These are phyloP conservation scores for Halictus ligatus DNA, from an alignment of 2,888 invertebrate genomes.

Conservation along the genomic window DNA sequence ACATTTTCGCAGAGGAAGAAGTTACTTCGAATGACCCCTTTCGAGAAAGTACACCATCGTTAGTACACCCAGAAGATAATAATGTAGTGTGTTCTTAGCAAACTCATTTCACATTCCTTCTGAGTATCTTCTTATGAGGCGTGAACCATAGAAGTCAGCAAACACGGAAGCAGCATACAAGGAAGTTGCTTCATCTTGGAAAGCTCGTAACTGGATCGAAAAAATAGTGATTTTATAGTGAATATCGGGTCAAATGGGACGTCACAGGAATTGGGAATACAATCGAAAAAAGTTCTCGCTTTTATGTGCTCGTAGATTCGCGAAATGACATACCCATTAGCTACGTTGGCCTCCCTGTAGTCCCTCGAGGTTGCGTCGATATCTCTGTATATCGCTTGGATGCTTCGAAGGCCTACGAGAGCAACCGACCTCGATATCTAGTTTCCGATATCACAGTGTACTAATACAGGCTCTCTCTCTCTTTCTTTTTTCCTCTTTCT, in stretches of 20 bases:
- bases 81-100: no score
- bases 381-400: constrained; percentile 61
- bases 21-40: no score
- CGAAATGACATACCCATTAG: constrained; percentile 68
- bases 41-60: no score
- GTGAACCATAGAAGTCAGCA: no score
- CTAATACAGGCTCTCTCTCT: constrained; percentile 39
- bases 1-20: no score
- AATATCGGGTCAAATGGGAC: constrained; percentile 33
- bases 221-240: constrained; percentile 17
- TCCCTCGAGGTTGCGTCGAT: constrained; percentile 54
- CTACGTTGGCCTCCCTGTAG: constrained; percentile 43
- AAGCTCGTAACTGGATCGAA: background rate
- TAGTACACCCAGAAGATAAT: no score
- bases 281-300: constrained; percentile 55
- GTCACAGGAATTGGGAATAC: constrained; percentile 57
- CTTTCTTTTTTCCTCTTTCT: background rate
- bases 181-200: background rate
- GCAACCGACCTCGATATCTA: constrained; percentile 56
- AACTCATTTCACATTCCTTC: no score
- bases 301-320: constrained; percentile 65
- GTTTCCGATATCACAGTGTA: constrained; percentile 57
- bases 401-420: constrained; percentile 49
- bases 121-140: no score
- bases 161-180: background rate